phyloP scores from a whole-genome alignment of 92 coral and sea anemone genomes.

The Bergia sp. region DNA sequence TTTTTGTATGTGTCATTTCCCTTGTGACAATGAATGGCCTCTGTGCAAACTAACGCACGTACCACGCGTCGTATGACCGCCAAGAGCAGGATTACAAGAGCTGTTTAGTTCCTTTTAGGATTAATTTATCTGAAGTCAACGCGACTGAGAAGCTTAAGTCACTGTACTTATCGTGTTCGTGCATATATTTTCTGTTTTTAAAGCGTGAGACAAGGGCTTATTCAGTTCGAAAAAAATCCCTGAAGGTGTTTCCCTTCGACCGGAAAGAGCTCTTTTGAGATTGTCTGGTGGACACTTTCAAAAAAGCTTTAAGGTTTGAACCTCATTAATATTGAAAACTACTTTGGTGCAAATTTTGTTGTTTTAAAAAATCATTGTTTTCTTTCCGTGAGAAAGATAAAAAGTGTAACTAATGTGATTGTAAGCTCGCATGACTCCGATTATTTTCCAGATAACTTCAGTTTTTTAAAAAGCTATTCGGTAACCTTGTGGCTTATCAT shows the following conservation, averaged over 20 bases:
- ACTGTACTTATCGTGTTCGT: neutral
- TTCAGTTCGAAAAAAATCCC: neutral
- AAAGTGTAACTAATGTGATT: neutral
- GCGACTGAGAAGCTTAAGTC: neutral
- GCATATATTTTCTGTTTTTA: neutral
- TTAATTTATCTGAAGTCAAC: too few species aligned
- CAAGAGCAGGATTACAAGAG: neutral
- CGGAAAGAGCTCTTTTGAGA: neutral
- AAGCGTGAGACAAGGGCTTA: neutral
- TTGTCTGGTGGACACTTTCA: neutral
- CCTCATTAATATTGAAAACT: neutral
- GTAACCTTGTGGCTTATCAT: neutral
- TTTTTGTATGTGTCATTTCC: neutral
- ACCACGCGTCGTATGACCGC: neutral
- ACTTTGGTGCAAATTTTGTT: neutral
- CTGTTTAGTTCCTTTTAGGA: too few species aligned
- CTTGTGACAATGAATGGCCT: too few species aligned
- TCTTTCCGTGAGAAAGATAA: neutral
- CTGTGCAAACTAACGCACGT: neutral
- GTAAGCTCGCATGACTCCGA: neutral
- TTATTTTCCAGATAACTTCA: neutral
- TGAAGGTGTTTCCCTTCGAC: constrained; percentile 3
- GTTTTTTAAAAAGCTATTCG: neutral
- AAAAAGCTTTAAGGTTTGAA: neutral
- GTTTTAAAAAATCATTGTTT: neutral